Evolutionary conservation across 1,140 invertebrate genomes (phyloP).

Genomic region (Hyphantria cunea): DNA sequence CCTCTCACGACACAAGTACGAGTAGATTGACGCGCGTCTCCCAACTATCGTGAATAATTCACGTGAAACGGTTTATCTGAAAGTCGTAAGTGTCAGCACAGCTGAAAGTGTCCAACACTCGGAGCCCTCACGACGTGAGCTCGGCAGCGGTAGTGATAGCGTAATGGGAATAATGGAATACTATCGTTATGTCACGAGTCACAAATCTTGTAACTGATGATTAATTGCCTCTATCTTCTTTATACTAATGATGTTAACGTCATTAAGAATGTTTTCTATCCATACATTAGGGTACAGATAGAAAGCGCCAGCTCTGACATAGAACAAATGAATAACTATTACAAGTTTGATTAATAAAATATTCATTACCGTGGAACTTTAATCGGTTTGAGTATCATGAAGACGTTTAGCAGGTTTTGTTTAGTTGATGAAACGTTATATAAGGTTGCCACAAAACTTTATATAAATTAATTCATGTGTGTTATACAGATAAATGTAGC

Average conservation of each 20-base stretch:
- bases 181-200: conserved; percentile 23
- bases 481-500: too few relatives aligned
- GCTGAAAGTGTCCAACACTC: conserved; percentile 3
- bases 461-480: too few relatives aligned
- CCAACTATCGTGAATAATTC: conserved; percentile 36
- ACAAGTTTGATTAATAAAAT: too few relatives aligned
- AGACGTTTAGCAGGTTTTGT: too few relatives aligned
- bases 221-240: conserved; percentile 22
- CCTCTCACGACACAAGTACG: conserved; percentile 10
- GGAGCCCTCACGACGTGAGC: neutral
- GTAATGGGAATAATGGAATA: conserved; percentile 29
- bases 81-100: conserved; percentile 4
- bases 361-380: too few relatives aligned
- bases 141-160: conserved; percentile 4
- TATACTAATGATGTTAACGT: neutral
- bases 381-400: too few relatives aligned
- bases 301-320: too few relatives aligned
- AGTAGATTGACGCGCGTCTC: conserved; percentile 32
- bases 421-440: too few relatives aligned
- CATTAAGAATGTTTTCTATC: too few relatives aligned
- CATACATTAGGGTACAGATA: too few relatives aligned
- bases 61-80: conserved; percentile 34
- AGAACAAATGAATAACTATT: too few relatives aligned
- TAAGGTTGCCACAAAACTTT: too few relatives aligned
- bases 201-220: conserved; percentile 26